A percentile compares a stretch with the other conserved stretches of the same genome.
These are phyloP conservation scores for Metaphire vulgaris DNA, from an alignment of 1,140 invertebrate species.

Conservation along the genomic window DNA sequence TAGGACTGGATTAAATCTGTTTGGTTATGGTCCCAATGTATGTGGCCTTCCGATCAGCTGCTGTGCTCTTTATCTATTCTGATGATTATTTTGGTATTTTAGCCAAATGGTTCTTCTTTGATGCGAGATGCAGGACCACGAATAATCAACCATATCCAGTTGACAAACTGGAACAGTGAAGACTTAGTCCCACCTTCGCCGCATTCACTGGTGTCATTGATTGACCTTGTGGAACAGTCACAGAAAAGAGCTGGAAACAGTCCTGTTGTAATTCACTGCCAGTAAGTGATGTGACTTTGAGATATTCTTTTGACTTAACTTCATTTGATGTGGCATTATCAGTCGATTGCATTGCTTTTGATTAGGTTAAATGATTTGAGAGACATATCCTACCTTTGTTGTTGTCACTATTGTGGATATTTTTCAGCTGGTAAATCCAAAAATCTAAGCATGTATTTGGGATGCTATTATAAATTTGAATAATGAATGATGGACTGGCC, in stretches of 20 bases:
- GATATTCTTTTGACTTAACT: too few species aligned
- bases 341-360: too few species aligned
- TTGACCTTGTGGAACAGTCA: slow-evolving; percentile 46
- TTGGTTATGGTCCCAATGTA: not conserved
- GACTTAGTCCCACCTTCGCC: slow-evolving; percentile 34
- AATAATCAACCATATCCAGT: not conserved
- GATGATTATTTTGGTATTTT: not conserved
- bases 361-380: too few species aligned
- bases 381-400: too few species aligned
- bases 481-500: too few species aligned
- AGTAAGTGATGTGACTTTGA: too few species aligned
- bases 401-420: too few species aligned
- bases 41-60: not conserved
- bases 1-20: not conserved
- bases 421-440: too few species aligned
- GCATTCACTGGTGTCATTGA: slow-evolving; percentile 40
- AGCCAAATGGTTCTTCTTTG: not conserved
- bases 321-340: too few species aligned
- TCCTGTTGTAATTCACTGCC: slow-evolving; percentile 48
- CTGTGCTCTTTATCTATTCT: not conserved
- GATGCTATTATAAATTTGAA: too few species aligned
- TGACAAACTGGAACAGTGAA: not conserved
- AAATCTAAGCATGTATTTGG: too few species aligned
- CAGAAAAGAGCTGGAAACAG: slow-evolving; percentile 41
- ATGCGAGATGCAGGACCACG: not conserved